These are phyloP conservation scores for Diacarnus erythraeanus DNA, from an alignment of 37 sponge, comb jelly and placozoan species.

Conservation along the genomic window DNA sequence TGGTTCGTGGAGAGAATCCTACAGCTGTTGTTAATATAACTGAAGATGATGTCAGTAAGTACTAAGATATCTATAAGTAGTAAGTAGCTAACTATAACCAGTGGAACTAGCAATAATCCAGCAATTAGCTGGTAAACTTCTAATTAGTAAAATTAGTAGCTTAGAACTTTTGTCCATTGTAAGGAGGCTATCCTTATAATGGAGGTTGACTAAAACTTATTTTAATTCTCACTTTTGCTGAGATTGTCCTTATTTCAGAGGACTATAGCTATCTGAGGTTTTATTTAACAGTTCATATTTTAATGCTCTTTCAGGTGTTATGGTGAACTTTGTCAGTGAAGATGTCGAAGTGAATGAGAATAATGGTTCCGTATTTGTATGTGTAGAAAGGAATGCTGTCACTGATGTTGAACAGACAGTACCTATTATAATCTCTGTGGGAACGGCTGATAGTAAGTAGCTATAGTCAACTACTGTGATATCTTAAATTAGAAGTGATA, in stretches of 20 bases:
- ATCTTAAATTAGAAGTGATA: too few relatives aligned
- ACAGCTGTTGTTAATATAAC: conserved; percentile 13
- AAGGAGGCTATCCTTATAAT: too few relatives aligned
- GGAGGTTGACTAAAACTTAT: neutral
- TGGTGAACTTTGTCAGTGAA: neutral
- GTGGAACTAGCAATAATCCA: too few relatives aligned
- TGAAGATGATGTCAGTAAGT: conserved; percentile 35
- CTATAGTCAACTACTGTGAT: neutral
- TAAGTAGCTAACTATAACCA: too few relatives aligned
- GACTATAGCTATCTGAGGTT: neutral
- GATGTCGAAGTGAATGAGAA: conserved; percentile 37
- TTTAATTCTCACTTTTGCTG: too few relatives aligned
- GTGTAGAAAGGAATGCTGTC: neutral
- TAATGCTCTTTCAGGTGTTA: neutral
- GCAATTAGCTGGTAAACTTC: too few relatives aligned
- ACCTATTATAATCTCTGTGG: neutral
- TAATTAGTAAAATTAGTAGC: neutral
- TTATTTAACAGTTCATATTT: too few relatives aligned
- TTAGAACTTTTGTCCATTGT: too few relatives aligned
- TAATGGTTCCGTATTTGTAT: conserved; percentile 21
- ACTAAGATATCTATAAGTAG: neutral
- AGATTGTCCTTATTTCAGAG: too few relatives aligned
- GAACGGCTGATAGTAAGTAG: neutral
- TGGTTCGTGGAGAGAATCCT: neutral
- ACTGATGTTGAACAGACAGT: neutral